Conservation (phyloP, 2,888 invertebrate species). For the Eupithecia inturbata region DNA sequence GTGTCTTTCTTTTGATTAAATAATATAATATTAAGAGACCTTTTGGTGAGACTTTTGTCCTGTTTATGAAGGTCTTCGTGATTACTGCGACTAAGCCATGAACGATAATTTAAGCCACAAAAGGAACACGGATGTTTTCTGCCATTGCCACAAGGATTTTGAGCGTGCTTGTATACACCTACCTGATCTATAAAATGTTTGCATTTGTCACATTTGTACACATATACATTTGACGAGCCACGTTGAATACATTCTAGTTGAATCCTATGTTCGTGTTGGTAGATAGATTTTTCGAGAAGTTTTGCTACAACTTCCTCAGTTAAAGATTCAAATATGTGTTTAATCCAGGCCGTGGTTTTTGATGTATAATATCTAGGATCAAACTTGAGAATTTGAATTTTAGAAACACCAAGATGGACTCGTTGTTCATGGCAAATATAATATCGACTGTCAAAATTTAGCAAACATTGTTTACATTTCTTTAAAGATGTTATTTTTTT, state of each 20-base stretch:
- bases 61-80: slow-evolving; percentile 62
- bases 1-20: slow-evolving; percentile 62
- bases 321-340: slow-evolving; percentile 61
- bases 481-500: slow-evolving; percentile 31
- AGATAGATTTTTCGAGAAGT: slow-evolving; percentile 61
- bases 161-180: slow-evolving; percentile 55
- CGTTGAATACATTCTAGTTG: slow-evolving; percentile 64
- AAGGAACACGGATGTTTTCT: slow-evolving; percentile 58
- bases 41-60: slow-evolving; percentile 42
- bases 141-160: slow-evolving; percentile 51
- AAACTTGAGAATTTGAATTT: slow-evolving; percentile 52
- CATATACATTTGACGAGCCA: slow-evolving; percentile 53
- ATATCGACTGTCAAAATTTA: slow-evolving; percentile 51
- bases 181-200: slow-evolving; percentile 55
- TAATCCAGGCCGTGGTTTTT: slow-evolving; percentile 60
- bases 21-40: slow-evolving; percentile 59
- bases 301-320: slow-evolving; percentile 46
- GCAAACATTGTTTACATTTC: slow-evolving; percentile 49
- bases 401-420: slow-evolving; percentile 45
- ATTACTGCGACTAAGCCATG: slow-evolving; percentile 47
- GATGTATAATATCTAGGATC: slow-evolving; percentile 63
- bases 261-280: slow-evolving; percentile 64
- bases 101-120: slow-evolving; percentile 62
- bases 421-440: slow-evolving; percentile 49
- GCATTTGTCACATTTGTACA: slow-evolving; percentile 69